phyloP scores from a whole-genome alignment of 2,888 invertebrate species.

The Automeris io region DNA sequence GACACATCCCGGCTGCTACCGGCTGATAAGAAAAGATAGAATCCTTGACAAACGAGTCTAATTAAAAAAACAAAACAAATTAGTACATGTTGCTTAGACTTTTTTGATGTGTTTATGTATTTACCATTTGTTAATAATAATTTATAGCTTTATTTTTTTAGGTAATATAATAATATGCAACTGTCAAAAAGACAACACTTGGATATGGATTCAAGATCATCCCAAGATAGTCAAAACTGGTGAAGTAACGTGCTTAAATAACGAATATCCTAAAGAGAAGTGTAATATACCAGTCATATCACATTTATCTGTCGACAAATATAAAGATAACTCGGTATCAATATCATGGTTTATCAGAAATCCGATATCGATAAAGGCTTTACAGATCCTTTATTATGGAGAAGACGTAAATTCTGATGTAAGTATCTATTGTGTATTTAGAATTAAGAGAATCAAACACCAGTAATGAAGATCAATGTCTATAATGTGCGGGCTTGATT shows the following conservation, averaged over 20 bases:
- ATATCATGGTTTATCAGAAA: slow-evolving; percentile 94
- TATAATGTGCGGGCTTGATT: too few species aligned
- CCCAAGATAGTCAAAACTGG: slow-evolving; percentile 70
- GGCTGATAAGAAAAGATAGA: too few species aligned
- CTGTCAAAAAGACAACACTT: slow-evolving; percentile 92
- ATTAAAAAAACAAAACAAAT: too few species aligned
- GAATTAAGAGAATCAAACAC: too few species aligned
- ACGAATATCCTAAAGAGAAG: slow-evolving; percentile 63
- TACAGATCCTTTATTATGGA: slow-evolving; percentile 88
- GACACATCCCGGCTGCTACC: too few species aligned
- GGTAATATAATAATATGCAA: slow-evolving; percentile 93
- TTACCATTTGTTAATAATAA: background rate
- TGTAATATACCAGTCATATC: slow-evolving; percentile 85
- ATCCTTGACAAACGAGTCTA: too few species aligned
- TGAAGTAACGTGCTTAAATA: slow-evolving; percentile 50
- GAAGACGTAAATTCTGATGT: slow-evolving; percentile 49
- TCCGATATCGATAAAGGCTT: slow-evolving; percentile 88
- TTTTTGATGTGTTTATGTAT: too few species aligned
- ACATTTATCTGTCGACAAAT: slow-evolving; percentile 89
- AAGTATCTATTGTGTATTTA: slow-evolving; percentile 41
- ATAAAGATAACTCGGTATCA: slow-evolving; percentile 89
- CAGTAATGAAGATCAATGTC: too few species aligned
- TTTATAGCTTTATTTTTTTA: slow-evolving; percentile 47
- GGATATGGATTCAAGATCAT: slow-evolving; percentile 95
- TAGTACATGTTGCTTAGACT: too few species aligned